A percentile compares a stretch with the other conserved stretches of the same genome.
These are phyloP conservation scores for Emmelina monodactyla DNA, from an alignment of 2,888 invertebrate genomes.

Conservation along the genomic window DNA sequence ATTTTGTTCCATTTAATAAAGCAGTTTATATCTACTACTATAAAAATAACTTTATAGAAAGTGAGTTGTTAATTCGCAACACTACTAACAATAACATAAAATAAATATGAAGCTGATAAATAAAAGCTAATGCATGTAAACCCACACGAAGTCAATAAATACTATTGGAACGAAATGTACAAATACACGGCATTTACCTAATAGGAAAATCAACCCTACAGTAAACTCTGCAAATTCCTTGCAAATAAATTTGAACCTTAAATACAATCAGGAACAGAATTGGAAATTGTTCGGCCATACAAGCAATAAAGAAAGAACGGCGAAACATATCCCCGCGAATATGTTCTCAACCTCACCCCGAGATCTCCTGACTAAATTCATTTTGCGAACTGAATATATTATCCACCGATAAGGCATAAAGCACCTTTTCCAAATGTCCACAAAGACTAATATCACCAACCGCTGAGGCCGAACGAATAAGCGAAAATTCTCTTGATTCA, in stretches of 20 bases:
- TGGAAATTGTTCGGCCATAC: conserved; percentile 33
- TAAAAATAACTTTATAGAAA: too few relatives aligned
- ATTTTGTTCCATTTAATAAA: too few relatives aligned
- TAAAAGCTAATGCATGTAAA: too few relatives aligned
- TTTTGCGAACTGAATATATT: conserved; percentile 66
- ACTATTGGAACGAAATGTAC: too few relatives aligned
- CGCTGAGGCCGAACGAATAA: conserved; percentile 39
- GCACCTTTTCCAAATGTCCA: conserved; percentile 30
- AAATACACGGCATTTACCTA: conserved; percentile 21
- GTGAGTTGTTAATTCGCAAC: too few relatives aligned
- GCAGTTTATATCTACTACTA: too few relatives aligned
- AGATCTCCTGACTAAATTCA: conserved; percentile 66
- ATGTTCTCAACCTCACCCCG: conserved; percentile 63
- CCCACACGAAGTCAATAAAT: too few relatives aligned
- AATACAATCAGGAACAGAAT: conserved; percentile 38
- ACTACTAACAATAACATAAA: too few relatives aligned
- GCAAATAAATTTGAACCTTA: conserved; percentile 40
- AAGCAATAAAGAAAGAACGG: conserved; percentile 52
- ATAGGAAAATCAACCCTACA: conserved; percentile 31
- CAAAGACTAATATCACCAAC: conserved; percentile 38
- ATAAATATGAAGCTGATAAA: too few relatives aligned
- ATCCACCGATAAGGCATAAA: conserved; percentile 36
- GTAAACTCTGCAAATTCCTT: conserved; percentile 28
- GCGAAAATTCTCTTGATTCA: conserved; percentile 28
- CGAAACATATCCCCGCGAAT: conserved; percentile 63